Base-by-base conservation (phyloP, 2,113 vertebrate genomes). In the Macquaria ambigua region DNA sequence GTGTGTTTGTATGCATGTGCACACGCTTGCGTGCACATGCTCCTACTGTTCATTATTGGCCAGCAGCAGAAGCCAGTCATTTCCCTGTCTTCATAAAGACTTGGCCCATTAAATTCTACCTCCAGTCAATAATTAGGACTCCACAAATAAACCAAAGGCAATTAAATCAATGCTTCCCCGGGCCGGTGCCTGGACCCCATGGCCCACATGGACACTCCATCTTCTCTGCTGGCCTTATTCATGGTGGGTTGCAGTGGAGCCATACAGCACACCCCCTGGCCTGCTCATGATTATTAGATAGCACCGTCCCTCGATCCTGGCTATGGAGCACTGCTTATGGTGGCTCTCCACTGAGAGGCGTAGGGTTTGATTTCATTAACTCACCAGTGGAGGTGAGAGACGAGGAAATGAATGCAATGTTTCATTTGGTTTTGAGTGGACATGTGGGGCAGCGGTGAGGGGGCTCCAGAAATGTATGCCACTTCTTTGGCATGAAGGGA, bases 51-150 rank as follows among this genome's bases (percentile, higher is more conserved):
- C 97, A 97, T 98, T 98, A 97, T 95, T 95, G 96, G 95, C 92
- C 95, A 96, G 96, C 95, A 96, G 97, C 96, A 96, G 96, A 94
- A 93, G 96, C 96, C 96, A 96, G 97, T 94, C 93, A 95, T 96
- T 97, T 98, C 97, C 96, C 96, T 94, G 95, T 96, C 96, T 98
- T 98, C 97, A 98, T 97, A 98, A 99, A 97, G 96, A 95, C 96
- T 89, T 95, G 95, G 96, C 96, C 97, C 96, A 97, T 98, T 98
- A 97, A 97, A 94, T 98, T 96, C 97, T 97, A 97, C 97, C 98
- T 99, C 97, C 96, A 98, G 97, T 98, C 97, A 98, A 98, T 99
- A 98, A 99, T 99, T 98, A 98, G 97, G 96, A 97, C 96, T 97
- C 97, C 96, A 97, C 98, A 99, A 98, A 99, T 99, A 99, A 98